These are phyloP conservation scores for Plutomurus gul DNA, from an alignment of 1,140 invertebrate genomes.

Conservation along the genomic window DNA sequence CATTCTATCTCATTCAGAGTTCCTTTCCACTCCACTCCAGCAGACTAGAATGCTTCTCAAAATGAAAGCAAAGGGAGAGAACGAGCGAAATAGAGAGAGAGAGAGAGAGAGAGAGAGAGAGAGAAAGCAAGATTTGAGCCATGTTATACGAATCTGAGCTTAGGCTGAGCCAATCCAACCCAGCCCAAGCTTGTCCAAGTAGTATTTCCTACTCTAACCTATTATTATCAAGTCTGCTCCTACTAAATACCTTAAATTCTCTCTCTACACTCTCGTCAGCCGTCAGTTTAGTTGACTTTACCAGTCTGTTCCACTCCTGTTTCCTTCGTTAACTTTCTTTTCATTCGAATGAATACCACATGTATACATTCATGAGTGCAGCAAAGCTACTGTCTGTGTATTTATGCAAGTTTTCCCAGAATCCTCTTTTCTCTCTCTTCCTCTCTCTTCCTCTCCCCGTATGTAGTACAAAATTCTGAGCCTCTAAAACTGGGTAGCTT, in stretches of 20 bases:
- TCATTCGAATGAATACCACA: constrained; percentile 6
- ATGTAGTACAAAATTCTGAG: too few species aligned
- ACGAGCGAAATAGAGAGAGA: too few species aligned
- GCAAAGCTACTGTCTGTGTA: too few species aligned
- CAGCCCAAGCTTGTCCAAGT: not conserved
- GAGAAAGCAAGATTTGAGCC: constrained; percentile 1
- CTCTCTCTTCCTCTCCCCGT: too few species aligned
- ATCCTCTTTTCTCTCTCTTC: too few species aligned
- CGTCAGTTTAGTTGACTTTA: not conserved
- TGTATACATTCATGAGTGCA: too few species aligned
- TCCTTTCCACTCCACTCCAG: not conserved
- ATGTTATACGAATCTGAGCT: not conserved
- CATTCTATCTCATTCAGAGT: not conserved
- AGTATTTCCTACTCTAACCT: not conserved
- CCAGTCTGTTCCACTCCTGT: not conserved
- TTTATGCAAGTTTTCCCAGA: too few species aligned
- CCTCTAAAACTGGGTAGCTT: too few species aligned
- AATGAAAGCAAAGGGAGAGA: constrained; percentile 3
- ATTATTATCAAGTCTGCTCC: not conserved
- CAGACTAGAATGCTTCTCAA: not conserved
- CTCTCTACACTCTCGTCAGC: not conserved
- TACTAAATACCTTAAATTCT: not conserved
- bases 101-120: too few species aligned
- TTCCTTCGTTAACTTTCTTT: not conserved
- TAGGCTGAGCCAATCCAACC: not conserved